Evolutionary conservation across 2,888 invertebrate genomes (phyloP), one percentile per base, ranked within the genome.

Genomic region (Myopa tessellatipennis): DNA sequence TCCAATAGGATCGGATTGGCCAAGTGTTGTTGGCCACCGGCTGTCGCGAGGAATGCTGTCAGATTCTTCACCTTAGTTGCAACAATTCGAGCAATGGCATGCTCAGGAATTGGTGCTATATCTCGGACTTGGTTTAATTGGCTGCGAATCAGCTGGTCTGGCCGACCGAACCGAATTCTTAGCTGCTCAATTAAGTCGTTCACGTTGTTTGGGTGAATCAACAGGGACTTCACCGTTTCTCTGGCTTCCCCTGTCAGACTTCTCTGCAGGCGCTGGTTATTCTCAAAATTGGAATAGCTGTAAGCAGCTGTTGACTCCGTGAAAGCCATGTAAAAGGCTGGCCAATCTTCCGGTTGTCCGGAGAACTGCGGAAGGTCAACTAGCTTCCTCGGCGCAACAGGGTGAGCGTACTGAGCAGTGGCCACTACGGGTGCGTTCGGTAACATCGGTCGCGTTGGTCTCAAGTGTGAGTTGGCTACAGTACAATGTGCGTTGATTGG

Each of bases 21-120:
- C 45, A 68, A 45, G 10, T 68, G 68, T 40, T 68, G 68, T 3
- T 45, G 68, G 6, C 68, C 40, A 40, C 68, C 68, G 8, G 68
- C 68, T 40, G 68, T 45, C n/a, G 68, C 45, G n/a, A 68, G 45
- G n/a, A 68, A 68, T 18, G 68, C 68, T 14, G 45, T 45, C 18
- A 68, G n/a, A 38, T 68, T 68, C 8, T 26, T 40, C 18, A 38
- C 40, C 3, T 18, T 68, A 3, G 68, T 68, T 38, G 68, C 40
- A 67, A 67, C 60, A 60, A 60, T 60, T 60, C 60, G 12, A 2
- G 38, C 12, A 40, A 68, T 38, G 8, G 38, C n/a, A 7, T 40
- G 67, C 40, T 16, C 60, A 16, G 60, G 60, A 60, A 60, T 60
- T 2, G 60, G 60, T 60, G n/a, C n/a, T 18, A 60, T 60, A 8